Base-by-base conservation (phyloP, 1,140 invertebrate genomes). In the Ectropis grisescens region DNA sequence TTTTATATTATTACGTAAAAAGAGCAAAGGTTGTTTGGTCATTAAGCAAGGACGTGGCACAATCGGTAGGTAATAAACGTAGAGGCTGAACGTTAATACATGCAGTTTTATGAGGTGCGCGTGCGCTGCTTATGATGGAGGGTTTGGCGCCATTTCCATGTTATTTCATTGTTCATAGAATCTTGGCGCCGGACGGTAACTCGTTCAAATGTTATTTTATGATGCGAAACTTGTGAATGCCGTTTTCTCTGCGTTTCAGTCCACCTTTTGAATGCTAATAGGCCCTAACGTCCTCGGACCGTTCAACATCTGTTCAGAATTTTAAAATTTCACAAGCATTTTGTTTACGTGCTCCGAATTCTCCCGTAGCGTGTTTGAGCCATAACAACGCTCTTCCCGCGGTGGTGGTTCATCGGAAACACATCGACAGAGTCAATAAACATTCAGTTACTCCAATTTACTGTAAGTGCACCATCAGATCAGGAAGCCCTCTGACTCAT, bases 111-210 rank as follows among this genome's bases (percentile, higher is more conserved):
- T 47, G 44, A 39, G 15, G 23, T n/a, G 40, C 48, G 40, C 46
- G 55, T 70, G 56, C 57, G 43, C 53, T 41, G 57, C 55, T 66
- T 76, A 70, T 76, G 66, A 70, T 61, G 46, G 43, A 51, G 42
- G 40, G 52, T 54, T 62, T 57, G 67, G 58, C 65, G 67, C 58
- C 67, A 60, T 60, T 66, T 60, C 47, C 62, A 68, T 65, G 56
- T 53, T 46, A 55, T 62, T 72, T 68, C 55, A 78, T 78, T 74
- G 67, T 78, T 74, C 65, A 70, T 60, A 74, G 71, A 74, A 69
- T 55, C 57, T 48, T 59, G 72, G 67, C 72, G 69, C 69, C 69
- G 44, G 30, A 41, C 51, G 51, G 47, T 61, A 47, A 65, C 58
- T 57, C 57, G 58, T 58, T 70, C 54, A 52, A 57, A 65, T 56